Evolutionary conservation across 2,113 vertebrate genomes (phyloP).

Genomic region (Vulpes vulpes): DNA sequence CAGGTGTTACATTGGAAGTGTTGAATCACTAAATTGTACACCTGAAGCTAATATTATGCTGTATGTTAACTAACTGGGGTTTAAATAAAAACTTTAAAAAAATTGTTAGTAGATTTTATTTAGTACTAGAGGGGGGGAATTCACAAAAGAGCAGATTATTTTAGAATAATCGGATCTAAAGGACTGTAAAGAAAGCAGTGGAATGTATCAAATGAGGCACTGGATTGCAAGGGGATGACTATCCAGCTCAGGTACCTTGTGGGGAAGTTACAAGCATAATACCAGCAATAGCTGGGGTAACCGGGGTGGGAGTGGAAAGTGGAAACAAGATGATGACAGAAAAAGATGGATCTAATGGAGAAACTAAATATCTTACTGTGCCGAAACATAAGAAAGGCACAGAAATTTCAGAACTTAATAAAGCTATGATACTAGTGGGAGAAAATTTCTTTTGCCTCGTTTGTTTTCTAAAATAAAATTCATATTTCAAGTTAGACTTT

Average conservation of each 20-base stretch:
- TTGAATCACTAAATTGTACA: not conserved
- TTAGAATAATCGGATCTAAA: not conserved
- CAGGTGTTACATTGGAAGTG: not conserved
- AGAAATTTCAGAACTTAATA: not conserved
- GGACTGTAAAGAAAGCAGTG: not conserved
- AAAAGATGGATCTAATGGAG: not conserved
- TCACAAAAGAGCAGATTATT: not conserved
- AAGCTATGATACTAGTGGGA: not conserved
- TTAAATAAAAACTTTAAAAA: not conserved
- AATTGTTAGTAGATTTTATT: not conserved
- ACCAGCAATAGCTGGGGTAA: not conserved
- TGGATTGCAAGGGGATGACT: not conserved
- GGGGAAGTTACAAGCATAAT: not conserved
- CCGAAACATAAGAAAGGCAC: not conserved
- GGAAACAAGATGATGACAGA: not conserved
- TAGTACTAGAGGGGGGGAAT: not conserved
- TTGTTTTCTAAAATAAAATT: conserved; percentile 45
- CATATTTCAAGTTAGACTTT: not conserved
- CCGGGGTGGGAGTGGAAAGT: no score
- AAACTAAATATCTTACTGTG: not conserved
- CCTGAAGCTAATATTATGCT: not conserved
- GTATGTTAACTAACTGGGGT: not conserved
- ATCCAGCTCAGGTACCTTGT: not conserved
- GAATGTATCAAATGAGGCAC: not conserved
- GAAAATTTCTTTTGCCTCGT: not conserved